These are phyloP conservation scores for Trichoplax adhaerens DNA, from an alignment of 37 sponge, comb jelly and placozoan species.

Conservation along the genomic window DNA sequence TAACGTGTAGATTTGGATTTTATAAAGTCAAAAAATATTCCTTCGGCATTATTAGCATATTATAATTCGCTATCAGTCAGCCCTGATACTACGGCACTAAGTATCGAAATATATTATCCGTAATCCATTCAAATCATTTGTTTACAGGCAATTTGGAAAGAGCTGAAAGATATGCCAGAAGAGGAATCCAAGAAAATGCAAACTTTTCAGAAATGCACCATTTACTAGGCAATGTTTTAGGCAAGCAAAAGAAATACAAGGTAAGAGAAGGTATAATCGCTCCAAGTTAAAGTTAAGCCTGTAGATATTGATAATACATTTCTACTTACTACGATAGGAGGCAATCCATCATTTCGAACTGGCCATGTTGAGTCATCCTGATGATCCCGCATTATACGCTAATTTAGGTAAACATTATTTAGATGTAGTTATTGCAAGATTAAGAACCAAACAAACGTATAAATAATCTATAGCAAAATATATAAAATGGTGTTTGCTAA, in stretches of 20 bases:
- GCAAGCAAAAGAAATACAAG: slow-evolving; percentile 19
- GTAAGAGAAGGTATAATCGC: neutral
- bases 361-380: slow-evolving; percentile 24
- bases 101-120: too few relatives aligned
- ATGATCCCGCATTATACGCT: slow-evolving; percentile 23
- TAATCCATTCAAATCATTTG: neutral
- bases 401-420: slow-evolving; percentile 31
- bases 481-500: too few relatives aligned
- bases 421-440: neutral
- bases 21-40: neutral
- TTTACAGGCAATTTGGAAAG: slow-evolving; percentile 10
- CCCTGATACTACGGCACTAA: too few relatives aligned
- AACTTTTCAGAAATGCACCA: slow-evolving; percentile 15
- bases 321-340: slow-evolving; percentile 17
- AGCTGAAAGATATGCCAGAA: slow-evolving; percentile 36
- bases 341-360: slow-evolving; percentile 19
- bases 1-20: neutral
- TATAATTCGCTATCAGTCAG: too few relatives aligned
- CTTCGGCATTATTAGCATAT: neutral
- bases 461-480: too few relatives aligned
- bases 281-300: neutral
- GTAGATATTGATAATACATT: neutral
- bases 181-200: slow-evolving; percentile 33
- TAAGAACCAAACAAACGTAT: neutral
- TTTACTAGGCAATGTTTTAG: slow-evolving; percentile 34